Percentiles rank a stretch among this genome's conserved stretches.
Evolutionary conservation across 2,797 vertebrate genomes (phyloP).

Genomic region (Ctenosaura bakeri): DNA sequence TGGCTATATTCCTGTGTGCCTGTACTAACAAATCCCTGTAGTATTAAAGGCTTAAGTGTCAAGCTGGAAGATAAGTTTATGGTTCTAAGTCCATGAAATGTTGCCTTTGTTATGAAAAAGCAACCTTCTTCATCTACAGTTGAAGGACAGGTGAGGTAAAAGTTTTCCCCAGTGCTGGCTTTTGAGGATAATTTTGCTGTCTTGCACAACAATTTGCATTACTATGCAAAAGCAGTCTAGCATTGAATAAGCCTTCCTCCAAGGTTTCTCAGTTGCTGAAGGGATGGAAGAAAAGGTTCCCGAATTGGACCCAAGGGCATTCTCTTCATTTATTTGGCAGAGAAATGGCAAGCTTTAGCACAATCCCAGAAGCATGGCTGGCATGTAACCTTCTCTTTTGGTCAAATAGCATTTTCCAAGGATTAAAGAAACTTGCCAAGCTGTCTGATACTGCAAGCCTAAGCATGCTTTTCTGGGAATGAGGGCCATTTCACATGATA

Average conservation of each 20-base stretch:
- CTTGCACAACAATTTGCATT: background rate
- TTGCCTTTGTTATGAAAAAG: background rate
- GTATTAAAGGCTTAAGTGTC: background rate
- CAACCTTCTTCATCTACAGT: background rate
- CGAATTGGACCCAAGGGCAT: background rate
- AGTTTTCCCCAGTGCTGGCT: background rate
- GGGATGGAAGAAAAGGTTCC: background rate
- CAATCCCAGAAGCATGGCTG: background rate
- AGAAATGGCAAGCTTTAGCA: background rate
- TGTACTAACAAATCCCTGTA: background rate
- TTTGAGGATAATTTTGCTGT: background rate
- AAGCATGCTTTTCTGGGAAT: background rate
- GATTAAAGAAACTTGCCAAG: background rate
- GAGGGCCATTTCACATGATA: no score
- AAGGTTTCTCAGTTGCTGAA: constrained; percentile 1
- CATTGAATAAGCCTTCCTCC: background rate
- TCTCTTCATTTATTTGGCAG: background rate
- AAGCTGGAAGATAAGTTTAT: no score
- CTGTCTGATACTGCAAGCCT: background rate
- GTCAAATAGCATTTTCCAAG: background rate
- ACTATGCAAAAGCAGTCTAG: background rate
- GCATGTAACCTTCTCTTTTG: background rate
- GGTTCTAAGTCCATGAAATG: no score
- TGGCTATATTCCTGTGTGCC: background rate
- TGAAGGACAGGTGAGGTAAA: background rate